Evolutionary conservation across 53 echinoderm and acorn worm species (phyloP).

Genomic region (Echinometra lucunter): DNA sequence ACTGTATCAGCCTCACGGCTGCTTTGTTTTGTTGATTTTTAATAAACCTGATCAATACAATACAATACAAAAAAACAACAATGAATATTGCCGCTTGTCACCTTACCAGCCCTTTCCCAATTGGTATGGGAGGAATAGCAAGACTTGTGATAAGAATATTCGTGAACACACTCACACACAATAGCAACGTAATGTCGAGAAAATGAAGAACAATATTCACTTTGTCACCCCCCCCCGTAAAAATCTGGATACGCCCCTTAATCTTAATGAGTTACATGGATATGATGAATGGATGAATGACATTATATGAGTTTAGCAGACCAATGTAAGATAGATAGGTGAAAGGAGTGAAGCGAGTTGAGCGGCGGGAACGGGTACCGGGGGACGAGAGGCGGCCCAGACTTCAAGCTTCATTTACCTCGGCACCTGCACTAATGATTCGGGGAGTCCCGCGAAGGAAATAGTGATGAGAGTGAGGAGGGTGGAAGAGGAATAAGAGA

Average conservation of each 20-base stretch:
- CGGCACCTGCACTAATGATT: background rate
- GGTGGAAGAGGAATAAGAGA: background rate
- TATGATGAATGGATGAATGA: slow-evolving; percentile 4
- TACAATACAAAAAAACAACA: too few relatives aligned
- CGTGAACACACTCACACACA: too few relatives aligned
- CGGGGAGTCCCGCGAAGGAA: background rate
- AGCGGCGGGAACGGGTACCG: background rate
- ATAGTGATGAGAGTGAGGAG: background rate
- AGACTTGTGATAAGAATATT: too few relatives aligned
- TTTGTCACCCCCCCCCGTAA: background rate
- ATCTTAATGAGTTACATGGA: background rate
- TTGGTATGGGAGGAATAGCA: too few relatives aligned
- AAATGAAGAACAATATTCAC: too few relatives aligned
- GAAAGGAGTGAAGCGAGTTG: background rate
- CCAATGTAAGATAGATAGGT: background rate
- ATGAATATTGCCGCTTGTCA: too few relatives aligned
- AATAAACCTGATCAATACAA: too few relatives aligned
- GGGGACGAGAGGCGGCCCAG: slow-evolving; percentile 17
- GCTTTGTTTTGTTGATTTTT: too few relatives aligned
- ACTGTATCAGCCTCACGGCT: too few relatives aligned
- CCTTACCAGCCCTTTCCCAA: too few relatives aligned
- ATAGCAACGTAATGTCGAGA: too few relatives aligned
- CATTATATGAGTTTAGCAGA: background rate
- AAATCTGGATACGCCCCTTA: background rate
- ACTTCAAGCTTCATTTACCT: background rate